Conservation (phyloP, 2,113 vertebrate genomes). For the Pachycephala philippinensis region DNA sequence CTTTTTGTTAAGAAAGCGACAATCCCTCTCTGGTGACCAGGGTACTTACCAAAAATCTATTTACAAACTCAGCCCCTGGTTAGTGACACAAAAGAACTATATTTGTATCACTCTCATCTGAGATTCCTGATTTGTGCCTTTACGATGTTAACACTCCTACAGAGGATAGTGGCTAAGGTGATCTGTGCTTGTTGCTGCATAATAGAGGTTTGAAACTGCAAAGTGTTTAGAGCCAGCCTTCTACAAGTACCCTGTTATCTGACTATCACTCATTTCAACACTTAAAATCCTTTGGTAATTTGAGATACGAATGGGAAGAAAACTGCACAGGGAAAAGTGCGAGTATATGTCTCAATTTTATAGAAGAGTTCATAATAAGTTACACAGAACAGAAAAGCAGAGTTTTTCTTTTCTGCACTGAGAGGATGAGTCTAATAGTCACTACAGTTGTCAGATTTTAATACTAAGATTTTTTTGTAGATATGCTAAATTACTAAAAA, state of each 20-base stretch:
- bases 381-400: neutral
- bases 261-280: neutral
- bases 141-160: neutral
- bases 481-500: neutral
- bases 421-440: neutral
- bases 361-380: neutral
- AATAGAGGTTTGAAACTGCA: neutral
- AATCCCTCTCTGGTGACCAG: neutral
- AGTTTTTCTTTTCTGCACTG: neutral
- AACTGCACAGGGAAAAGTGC: neutral
- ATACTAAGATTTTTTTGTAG: neutral
- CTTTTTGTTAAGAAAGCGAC: neutral
- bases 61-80: neutral
- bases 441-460: neutral
- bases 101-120: neutral
- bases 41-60: neutral
- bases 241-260: neutral
- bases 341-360: neutral
- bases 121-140: neutral
- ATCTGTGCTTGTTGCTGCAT: neutral
- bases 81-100: neutral
- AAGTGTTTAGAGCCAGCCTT: neutral
- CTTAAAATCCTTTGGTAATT: neutral
- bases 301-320: neutral
- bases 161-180: neutral